Conservation (phyloP, 2,113 vertebrate species). For the Psilopogon haemacephalus region DNA sequence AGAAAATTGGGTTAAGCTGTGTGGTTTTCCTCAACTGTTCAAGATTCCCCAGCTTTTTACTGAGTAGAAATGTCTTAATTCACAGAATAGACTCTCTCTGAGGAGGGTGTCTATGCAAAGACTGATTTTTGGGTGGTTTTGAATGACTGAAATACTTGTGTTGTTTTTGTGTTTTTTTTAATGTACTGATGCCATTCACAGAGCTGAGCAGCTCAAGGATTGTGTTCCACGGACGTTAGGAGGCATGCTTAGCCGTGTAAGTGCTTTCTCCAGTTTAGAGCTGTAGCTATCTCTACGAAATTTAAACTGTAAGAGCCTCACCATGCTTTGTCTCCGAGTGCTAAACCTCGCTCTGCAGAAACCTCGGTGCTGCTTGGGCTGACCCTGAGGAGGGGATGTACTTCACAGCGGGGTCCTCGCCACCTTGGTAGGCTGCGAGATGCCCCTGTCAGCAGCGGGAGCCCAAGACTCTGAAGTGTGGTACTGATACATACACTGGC, state of each 20-base stretch:
- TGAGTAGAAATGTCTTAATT: not conserved
- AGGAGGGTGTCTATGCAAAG: not conserved
- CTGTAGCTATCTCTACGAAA: not conserved
- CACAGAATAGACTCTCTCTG: not conserved
- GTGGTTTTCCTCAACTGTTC: not conserved
- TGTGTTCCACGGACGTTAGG: not conserved
- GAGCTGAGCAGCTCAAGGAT: not conserved
- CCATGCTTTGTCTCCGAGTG: not conserved
- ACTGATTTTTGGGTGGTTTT: not conserved
- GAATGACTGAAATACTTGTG: not conserved
- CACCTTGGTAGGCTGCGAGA: not conserved
- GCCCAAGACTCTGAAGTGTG: conserved; percentile 53
- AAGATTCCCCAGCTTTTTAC: not conserved
- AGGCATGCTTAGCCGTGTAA: not conserved
- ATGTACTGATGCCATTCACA: not conserved
- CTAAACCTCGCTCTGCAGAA: not conserved
- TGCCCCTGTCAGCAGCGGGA: not conserved
- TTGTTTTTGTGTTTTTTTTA: not conserved
- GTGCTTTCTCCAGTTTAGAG: not conserved
- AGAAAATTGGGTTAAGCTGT: not conserved
- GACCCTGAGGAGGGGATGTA: not conserved
- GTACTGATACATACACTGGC: conserved; percentile 91
- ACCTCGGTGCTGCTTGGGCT: conserved; percentile 8
- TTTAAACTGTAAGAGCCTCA: not conserved
- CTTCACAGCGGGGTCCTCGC: not conserved